phyloP scores from a whole-genome alignment of 2,888 invertebrate genomes.

The Ophioninae sp. region DNA sequence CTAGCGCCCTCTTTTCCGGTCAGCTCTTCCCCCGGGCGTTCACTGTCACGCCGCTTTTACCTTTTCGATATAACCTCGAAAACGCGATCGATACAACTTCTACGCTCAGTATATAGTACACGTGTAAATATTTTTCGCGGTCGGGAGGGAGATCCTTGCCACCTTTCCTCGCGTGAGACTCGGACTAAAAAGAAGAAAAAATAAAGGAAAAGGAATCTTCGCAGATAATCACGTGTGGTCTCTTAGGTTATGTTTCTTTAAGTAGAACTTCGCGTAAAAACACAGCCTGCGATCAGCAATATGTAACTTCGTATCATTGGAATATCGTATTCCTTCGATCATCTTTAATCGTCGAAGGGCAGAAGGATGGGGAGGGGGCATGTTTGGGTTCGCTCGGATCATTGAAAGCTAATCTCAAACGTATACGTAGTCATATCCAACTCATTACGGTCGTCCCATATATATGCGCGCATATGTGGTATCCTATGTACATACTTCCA shows the following conservation, averaged over 20 bases:
- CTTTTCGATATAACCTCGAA: too few relatives aligned
- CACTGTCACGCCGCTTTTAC: too few relatives aligned
- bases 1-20: background rate
- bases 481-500: too few relatives aligned
- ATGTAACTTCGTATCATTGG: background rate
- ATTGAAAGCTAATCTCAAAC: conserved; percentile 33
- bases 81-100: too few relatives aligned
- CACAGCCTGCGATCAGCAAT: conserved; percentile 49
- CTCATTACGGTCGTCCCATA: too few relatives aligned
- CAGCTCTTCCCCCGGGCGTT: too few relatives aligned
- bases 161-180: too few relatives aligned
- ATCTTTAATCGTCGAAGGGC: conserved; percentile 2
- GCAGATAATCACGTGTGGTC: background rate
- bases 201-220: too few relatives aligned
- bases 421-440: conserved; percentile 7
- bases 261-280: conserved; percentile 56
- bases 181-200: background rate
- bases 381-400: conserved; percentile 12
- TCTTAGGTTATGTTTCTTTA: conserved; percentile 45
- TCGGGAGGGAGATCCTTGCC: too few relatives aligned
- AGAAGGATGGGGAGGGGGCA: background rate
- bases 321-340: background rate
- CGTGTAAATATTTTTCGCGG: too few relatives aligned
- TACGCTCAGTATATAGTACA: too few relatives aligned
- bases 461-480: too few relatives aligned